Base-by-base conservation (phyloP, 2,797 vertebrate genomes). In the Chaetophractus vellerosus region DNA sequence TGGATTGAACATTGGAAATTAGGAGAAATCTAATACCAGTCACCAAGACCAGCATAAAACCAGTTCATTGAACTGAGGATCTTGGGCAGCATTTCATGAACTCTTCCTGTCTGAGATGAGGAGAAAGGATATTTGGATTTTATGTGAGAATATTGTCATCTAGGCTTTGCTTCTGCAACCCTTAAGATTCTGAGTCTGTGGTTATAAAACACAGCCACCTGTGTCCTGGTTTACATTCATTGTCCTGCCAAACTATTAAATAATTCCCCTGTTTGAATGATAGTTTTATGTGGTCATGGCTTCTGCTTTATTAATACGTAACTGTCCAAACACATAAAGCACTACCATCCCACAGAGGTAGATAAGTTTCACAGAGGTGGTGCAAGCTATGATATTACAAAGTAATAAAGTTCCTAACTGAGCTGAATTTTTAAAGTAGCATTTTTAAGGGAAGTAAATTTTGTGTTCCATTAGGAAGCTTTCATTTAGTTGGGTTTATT, bases 371-470 rank as follows among this genome's bases (percentile, higher is more conserved):
- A 78, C 31, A 61, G 36, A 15, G 1, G 28, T n/a, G 61, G 26
- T 71, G 21, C 68, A 24, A 80, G 48, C 50, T 72, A 0, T 74
- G 38, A 0, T 45, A 63, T 21, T 50, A 0, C n/a, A 72, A 69
- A 81, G 55, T 18, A 50, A 38, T 48, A 72, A 48, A 33, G 28
- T 75, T 93, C 31, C n/a, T 71, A 19, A 78, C 26, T 52, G 18
- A 66, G 48, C 48, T 48, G 80, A 66, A 31, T 18, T 9, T 84
- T 96, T 64, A n/a, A 57, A 55, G 2, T 55, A 69, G 38, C 82
- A 66, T 72, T 93, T 91, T 91, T 69, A 75, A 57, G 38, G 45
- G 12, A 71, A 71, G 26, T 55, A 52, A 72, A 82, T 86, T 85
- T 28, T 21, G 9, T 80, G 12, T 93, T 96, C 48, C 55, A 2